Base-by-base conservation (phyloP, 1,140 invertebrate genomes). In the Pectinophora gossypiella region DNA sequence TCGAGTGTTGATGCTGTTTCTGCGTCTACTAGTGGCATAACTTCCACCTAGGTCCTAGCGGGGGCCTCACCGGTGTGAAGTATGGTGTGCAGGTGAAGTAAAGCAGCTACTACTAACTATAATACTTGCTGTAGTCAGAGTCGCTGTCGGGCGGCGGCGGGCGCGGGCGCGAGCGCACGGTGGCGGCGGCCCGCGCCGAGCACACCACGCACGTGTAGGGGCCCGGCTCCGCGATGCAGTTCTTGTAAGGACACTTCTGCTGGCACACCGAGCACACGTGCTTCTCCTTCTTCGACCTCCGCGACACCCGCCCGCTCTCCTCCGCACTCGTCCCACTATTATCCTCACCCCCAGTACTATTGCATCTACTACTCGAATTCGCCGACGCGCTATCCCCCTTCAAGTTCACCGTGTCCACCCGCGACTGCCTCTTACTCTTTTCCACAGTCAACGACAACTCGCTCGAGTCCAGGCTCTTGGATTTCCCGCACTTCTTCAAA, bases 391-490 rank as follows among this genome's bases (percentile, higher is more conserved):
- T 52, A 5, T 68, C 61, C 10, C 18, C 56, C 22, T 63, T 68
- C 20, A 53, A 18, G 19, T 32, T 53, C n/a, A n/a, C n/a, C 32
- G 56, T 40, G 16, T 70, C 68, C 5, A 56, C 42, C 22, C 74
- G 66, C 18, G 61, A 51, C 35, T 66, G 65, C 36, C 66, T 55
- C 52, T 67, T 90, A 21, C 60, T 88, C 77, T 62, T 89, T 60
- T 56, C 85, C 51, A 83, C 54, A 53, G 70, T 88, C 0, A 90
- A 87, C 47, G 92, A 91, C 54, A 94, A 87, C 64, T 96, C 95
- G 61, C 93, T 94, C 0, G 94, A 96, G 75, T 96, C 95, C 9
- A 96, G 84, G 70, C 94, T 95, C 59, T 92, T 92, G 0, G 94
- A 95, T 72, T 96, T 96, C 0, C 95, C 95, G 61, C 93, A 94